Base-by-base conservation (phyloP, 2,797 vertebrate species). In the Sphaeramia orbicularis region DNA sequence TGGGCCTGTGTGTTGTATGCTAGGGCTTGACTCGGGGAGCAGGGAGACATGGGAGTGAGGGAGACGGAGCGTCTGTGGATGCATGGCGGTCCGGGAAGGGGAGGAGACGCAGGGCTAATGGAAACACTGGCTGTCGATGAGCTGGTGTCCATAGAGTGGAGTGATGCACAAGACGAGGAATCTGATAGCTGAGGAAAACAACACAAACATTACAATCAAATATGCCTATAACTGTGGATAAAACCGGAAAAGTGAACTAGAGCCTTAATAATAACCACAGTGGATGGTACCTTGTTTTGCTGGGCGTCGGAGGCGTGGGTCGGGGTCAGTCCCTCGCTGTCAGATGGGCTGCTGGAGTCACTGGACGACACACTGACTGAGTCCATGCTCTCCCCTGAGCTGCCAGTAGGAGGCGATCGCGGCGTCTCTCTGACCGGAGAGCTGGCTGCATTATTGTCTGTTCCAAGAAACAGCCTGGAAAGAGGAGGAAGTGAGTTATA, bases 301-400 rank as follows among this genome's bases (percentile, higher is more conserved):
- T 93, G 85, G 49, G 93, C 82, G 3, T 96, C 94, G 0, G 93
- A 91, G 11, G 89, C 80, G 80, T 93, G 94, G 1, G 87, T 67
- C 0, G 95, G 93, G 2, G 92, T 86, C 51, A 91, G 75, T 37
- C 91, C 91, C 65, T 95, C 91, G 52, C 78, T 57, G 85, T 98
- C 97, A 0, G 95, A 96, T 0, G 95, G 96, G 80, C 93, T 95
- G 0, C 95, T 95, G 0, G 96, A 95, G 83, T 98, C 96, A 4
- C 93, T 96, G 8, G 97, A 98, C 0, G 97, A 98, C 82, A 99
- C 94, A 0, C 97, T 98, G 88, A 96, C 95, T 0, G 96, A 97
- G 83, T 98, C 96, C 71, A 96, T 96, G 93, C 96, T 98, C 32
- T 99, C 97, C 13, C 95, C 96, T 0, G 96, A 96, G 91, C 96